These are phyloP conservation scores for Poecilia wingei DNA, from an alignment of 2,797 vertebrate genomes.

Conservation along the genomic window DNA sequence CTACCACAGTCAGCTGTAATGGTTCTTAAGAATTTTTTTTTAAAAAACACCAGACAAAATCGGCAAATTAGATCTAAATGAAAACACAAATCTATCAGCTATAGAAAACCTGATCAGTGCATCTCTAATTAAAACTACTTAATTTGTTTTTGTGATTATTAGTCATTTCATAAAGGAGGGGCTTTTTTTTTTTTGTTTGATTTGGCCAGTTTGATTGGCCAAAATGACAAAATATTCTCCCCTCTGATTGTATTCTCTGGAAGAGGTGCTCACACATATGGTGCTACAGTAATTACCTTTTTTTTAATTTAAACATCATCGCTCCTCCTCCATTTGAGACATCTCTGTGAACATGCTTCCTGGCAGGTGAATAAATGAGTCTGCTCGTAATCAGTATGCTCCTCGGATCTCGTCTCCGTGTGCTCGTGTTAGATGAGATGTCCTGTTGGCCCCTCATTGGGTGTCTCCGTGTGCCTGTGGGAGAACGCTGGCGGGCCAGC, in stretches of 20 bases:
- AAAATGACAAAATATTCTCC: conserved; percentile 4
- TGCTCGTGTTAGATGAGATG: conserved; percentile 67
- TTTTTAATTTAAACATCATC: conserved; percentile 21
- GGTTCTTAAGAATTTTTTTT: neutral
- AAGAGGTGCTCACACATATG: conserved; percentile 28
- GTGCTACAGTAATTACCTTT: conserved; percentile 46
- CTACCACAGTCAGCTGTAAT: neutral
- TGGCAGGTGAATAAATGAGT: conserved; percentile 46
- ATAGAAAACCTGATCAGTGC: neutral
- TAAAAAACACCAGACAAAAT: neutral
- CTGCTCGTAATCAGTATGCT: conserved; percentile 67
- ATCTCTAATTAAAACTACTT: neutral
- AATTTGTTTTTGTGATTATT: conserved; percentile 29
- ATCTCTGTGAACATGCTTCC: conserved; percentile 40
- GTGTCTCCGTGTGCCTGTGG: conserved; percentile 63
- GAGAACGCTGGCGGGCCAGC: conserved; percentile 57
- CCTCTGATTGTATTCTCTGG: neutral
- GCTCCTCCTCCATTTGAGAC: conserved; percentile 35
- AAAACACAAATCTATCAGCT: neutral
- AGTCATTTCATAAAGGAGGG: conserved; percentile 37
- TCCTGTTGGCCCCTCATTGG: conserved; percentile 67
- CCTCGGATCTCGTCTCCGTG: conserved; percentile 55
- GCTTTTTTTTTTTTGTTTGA: neutral
- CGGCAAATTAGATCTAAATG: neutral
- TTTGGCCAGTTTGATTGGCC: conserved; percentile 2